A percentile compares a stretch with the other conserved stretches of the same genome.
Conservation (phyloP, 1,140 invertebrate species). For the Glossosoma conforme region DNA sequence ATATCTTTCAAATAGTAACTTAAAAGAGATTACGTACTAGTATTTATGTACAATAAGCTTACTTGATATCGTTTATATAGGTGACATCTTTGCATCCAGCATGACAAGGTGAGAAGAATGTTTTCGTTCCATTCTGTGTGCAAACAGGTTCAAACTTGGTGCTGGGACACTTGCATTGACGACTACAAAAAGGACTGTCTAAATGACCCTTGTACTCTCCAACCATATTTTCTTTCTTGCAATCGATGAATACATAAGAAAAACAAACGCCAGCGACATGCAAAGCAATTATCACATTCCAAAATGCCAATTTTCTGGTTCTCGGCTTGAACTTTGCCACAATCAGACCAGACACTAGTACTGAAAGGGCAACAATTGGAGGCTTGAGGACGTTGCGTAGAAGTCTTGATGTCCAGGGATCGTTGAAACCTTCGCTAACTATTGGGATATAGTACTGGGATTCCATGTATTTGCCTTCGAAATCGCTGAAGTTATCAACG, state of each 20-base stretch:
- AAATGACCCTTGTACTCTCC: constrained; percentile 40
- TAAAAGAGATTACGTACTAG: too few species aligned
- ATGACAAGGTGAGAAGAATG: constrained; percentile 66
- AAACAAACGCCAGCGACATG: constrained; percentile 50
- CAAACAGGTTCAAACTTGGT: constrained; percentile 64
- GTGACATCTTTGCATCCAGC: constrained; percentile 56
- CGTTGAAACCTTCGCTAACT: constrained; percentile 52
- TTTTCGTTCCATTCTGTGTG: constrained; percentile 47
- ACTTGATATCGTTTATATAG: constrained; percentile 38
- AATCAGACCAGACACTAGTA: constrained; percentile 58
- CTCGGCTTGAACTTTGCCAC: constrained; percentile 56
- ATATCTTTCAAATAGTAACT: constrained; percentile 13
- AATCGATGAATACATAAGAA: constrained; percentile 56
- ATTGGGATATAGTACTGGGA: constrained; percentile 55
- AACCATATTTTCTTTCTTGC: constrained; percentile 47
- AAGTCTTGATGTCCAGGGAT: constrained; percentile 51
- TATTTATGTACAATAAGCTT: too few species aligned
- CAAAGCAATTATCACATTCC: constrained; percentile 52
- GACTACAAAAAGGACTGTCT: constrained; percentile 54
- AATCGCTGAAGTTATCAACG: constrained; percentile 50
- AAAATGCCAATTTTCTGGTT: constrained; percentile 49
- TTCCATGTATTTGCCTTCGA: constrained; percentile 56
- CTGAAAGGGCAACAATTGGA: constrained; percentile 54
- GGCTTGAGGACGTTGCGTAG: constrained; percentile 55
- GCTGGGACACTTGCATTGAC: constrained; percentile 55